Evolutionary conservation across 1,140 invertebrate species (phyloP).

Genomic region (Drosophila pseudoananassae): DNA sequence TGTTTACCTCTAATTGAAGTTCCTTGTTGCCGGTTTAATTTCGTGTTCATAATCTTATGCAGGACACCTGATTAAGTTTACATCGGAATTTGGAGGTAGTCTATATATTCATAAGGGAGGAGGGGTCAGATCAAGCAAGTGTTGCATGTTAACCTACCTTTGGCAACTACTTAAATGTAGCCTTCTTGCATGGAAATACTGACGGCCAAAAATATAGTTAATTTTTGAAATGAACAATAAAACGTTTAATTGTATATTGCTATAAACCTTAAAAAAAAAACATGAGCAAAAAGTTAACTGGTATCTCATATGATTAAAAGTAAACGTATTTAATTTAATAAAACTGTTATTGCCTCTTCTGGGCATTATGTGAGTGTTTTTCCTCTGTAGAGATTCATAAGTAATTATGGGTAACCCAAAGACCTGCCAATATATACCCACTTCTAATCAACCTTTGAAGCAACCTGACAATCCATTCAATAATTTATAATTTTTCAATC

Average conservation of each 20-base stretch:
- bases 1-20: constrained; percentile 71
- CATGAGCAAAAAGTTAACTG: no score
- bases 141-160: neutral
- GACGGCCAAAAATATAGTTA: neutral
- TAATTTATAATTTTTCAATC: constrained; percentile 45
- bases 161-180: neutral
- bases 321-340: neutral
- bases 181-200: neutral
- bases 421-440: constrained; percentile 3
- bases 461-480: constrained; percentile 8
- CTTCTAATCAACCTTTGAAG: neutral
- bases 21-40: constrained; percentile 64
- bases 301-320: neutral
- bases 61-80: constrained; percentile 45
- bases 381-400: neutral
- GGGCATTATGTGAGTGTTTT: neutral
- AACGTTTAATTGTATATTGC: no score
- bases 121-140: neutral
- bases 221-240: neutral
- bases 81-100: constrained; percentile 1
- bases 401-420: constrained; percentile 6
- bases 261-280: no score
- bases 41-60: constrained; percentile 60
- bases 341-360: neutral
- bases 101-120: neutral